Evolutionary conservation across 2,797 vertebrate genomes (phyloP).

Genomic region (Tadarida brasiliensis): DNA sequence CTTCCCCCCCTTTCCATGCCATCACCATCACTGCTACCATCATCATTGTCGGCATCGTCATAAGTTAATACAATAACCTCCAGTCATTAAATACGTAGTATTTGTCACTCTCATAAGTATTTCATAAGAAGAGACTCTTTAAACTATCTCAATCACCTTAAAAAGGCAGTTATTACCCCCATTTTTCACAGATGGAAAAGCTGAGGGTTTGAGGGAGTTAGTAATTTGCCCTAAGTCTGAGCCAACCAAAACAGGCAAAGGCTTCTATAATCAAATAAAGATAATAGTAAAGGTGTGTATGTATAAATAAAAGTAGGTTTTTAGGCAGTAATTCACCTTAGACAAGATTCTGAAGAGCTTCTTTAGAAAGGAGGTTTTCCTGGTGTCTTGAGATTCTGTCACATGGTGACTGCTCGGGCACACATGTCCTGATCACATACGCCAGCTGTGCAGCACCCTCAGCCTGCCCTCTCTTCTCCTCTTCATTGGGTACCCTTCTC

Average conservation of each 20-base stretch:
- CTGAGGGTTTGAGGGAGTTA: conserved; percentile 7
- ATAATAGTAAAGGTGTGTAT: background rate
- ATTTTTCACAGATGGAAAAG: background rate
- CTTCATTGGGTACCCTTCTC: background rate
- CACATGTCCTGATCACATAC: background rate
- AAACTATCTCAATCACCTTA: background rate
- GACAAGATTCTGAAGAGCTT: background rate
- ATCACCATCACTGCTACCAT: background rate
- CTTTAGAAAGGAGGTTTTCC: background rate
- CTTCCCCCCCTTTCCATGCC: background rate
- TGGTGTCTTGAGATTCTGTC: background rate
- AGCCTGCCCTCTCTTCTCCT: background rate
- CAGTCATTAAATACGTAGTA: background rate
- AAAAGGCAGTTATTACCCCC: background rate
- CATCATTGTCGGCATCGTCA: background rate
- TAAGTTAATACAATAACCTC: background rate
- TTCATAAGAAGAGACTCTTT: background rate
- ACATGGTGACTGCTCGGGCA: background rate
- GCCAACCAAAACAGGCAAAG: background rate
- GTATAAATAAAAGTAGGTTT: background rate
- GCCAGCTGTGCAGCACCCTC: background rate
- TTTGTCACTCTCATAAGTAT: conserved; percentile 48
- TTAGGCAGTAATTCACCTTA: background rate
- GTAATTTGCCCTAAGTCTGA: background rate
- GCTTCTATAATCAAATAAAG: background rate